Evolutionary conservation across 2,888 invertebrate species (phyloP).

Genomic region (Caradrina kadenii): DNA sequence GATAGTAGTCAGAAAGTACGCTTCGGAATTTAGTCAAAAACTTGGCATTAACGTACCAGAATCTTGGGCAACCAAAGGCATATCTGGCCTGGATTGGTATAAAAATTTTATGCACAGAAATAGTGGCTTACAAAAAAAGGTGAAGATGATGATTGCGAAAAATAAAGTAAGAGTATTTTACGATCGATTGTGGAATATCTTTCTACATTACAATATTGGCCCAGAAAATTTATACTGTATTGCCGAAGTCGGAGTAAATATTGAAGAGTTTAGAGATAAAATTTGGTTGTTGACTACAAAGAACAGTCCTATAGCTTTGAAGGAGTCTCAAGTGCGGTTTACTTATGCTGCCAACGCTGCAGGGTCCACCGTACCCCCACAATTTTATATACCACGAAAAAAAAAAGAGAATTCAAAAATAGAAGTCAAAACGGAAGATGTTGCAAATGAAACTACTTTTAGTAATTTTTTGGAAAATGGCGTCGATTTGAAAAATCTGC

Average conservation of each 20-base stretch:
- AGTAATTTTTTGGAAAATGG: slow-evolving; percentile 11
- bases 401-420: not conserved
- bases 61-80: not conserved
- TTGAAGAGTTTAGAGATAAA: slow-evolving; percentile 23
- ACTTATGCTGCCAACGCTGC: slow-evolving; percentile 16
- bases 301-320: slow-evolving; percentile 11
- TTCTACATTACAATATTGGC: slow-evolving; percentile 1
- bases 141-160: not conserved
- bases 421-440: slow-evolving; percentile 3
- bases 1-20: slow-evolving; percentile 6
- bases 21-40: slow-evolving; percentile 1
- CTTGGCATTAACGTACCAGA: slow-evolving; percentile 6
- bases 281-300: slow-evolving; percentile 7
- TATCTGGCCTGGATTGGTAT: slow-evolving; percentile 21
- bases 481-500: slow-evolving; percentile 21
- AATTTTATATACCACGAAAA: slow-evolving; percentile 1
- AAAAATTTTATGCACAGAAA: slow-evolving; percentile 24
- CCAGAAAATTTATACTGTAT: slow-evolving; percentile 2
- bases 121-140: not conserved
- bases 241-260: slow-evolving; percentile 13
- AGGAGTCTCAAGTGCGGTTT: not conserved
- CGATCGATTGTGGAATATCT: slow-evolving; percentile 10
- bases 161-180: slow-evolving; percentile 17
- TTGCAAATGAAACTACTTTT: not conserved
- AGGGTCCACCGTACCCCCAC: not conserved